These are phyloP conservation scores for Sciurus vulgaris DNA, from an alignment of 2,797 vertebrate genomes.

Conservation along the genomic window DNA sequence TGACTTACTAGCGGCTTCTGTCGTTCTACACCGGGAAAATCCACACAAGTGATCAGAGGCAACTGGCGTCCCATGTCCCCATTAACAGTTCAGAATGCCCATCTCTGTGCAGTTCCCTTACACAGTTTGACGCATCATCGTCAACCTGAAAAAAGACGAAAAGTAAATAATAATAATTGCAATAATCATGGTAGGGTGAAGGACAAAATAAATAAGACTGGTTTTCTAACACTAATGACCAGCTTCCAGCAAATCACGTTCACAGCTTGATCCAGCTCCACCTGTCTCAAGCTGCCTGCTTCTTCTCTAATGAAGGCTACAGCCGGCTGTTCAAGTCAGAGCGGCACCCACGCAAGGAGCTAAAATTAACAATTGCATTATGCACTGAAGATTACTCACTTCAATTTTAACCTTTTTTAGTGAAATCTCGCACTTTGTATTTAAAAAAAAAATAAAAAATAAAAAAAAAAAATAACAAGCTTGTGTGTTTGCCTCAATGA, in stretches of 20 bases:
- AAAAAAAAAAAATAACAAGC: constrained; percentile 74
- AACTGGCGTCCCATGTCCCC: constrained; percentile 95
- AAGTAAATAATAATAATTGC: constrained; percentile 76
- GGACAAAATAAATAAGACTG: constrained; percentile 79
- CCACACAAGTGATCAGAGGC: constrained; percentile 91
- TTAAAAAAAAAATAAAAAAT: constrained; percentile 74
- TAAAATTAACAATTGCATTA: constrained; percentile 93
- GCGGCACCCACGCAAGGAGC: constrained; percentile 91
- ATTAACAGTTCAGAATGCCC: constrained; percentile 87
- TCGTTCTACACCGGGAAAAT: constrained; percentile 86
- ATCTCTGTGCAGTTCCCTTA: constrained; percentile 86
- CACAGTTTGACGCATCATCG: constrained; percentile 84
- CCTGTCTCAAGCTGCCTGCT: constrained; percentile 90
- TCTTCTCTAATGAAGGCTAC: constrained; percentile 91
- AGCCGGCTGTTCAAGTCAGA: constrained; percentile 92
- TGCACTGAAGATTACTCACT: constrained; percentile 91
- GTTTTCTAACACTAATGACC: constrained; percentile 88
- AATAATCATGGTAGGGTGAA: constrained; percentile 75
- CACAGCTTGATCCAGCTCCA: constrained; percentile 89
- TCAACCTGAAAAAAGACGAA: constrained; percentile 88
- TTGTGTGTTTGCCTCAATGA: constrained; percentile 87
- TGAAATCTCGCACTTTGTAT: constrained; percentile 89
- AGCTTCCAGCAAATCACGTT: constrained; percentile 88
- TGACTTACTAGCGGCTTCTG: constrained; percentile 82
- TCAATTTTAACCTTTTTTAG: constrained; percentile 91